Conservation (phyloP, 2,113 vertebrate species). For the Nycticebus coucang region DNA sequence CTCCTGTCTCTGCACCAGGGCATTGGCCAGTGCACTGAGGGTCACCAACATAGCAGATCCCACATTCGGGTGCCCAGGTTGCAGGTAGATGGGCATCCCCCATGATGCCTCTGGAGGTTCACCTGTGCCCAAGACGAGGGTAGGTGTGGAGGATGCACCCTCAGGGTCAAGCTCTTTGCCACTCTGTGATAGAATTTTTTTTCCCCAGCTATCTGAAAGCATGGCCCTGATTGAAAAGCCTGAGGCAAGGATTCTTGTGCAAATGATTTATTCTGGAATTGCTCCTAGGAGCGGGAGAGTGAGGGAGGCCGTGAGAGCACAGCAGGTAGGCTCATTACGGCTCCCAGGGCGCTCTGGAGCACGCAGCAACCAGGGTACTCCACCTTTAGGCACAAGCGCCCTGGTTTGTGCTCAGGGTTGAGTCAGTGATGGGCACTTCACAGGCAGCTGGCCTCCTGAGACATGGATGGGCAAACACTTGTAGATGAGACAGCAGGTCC, state of each 20-base stretch:
- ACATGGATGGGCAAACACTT: accelerated
- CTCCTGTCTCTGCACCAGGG: neutral
- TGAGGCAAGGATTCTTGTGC: neutral
- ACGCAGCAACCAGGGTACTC: neutral
- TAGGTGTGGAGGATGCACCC: accelerated
- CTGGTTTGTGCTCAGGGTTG: neutral
- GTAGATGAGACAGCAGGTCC: neutral
- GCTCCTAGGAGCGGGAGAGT: neutral
- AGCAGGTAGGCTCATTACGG: neutral
- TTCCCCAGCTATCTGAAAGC: accelerated
- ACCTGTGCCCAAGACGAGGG: neutral
- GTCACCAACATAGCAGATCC: accelerated
- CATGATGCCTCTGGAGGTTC: neutral
- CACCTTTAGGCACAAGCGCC: neutral
- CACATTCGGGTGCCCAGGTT: accelerated
- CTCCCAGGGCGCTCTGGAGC: neutral
- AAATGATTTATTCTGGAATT: neutral
- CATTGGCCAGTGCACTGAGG: accelerated
- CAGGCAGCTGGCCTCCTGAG: neutral
- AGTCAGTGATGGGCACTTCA: accelerated
- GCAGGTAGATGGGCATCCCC: accelerated
- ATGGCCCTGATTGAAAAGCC: neutral
- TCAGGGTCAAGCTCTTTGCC: accelerated
- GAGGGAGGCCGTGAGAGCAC: neutral
- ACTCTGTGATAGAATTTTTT: accelerated